A percentile compares a stretch with the other conserved stretches of the same genome.
Evolutionary conservation across 2,113 vertebrate genomes (phyloP).

Genomic region (Bufo bufo): DNA sequence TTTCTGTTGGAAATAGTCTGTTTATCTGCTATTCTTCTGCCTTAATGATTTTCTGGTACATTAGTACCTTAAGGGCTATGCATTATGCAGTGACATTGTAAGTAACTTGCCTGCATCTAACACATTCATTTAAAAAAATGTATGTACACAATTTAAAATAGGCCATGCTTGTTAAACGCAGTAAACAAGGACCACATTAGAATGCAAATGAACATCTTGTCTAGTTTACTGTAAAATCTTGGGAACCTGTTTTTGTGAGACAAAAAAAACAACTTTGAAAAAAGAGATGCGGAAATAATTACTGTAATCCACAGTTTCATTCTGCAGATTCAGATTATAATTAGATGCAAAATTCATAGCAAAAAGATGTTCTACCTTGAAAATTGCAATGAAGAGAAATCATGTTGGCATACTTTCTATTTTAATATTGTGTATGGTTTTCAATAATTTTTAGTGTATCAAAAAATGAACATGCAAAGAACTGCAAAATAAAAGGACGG

Average conservation of each 20-base stretch:
- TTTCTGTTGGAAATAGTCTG: constrained; percentile 45
- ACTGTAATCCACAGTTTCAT: neutral
- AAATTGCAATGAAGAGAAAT: neutral
- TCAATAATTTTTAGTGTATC: neutral
- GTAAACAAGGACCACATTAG: constrained; percentile 19
- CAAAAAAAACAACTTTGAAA: neutral
- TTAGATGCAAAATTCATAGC: neutral
- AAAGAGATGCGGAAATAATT: neutral
- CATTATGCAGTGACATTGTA: constrained; percentile 54
- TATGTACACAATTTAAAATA: constrained; percentile 41
- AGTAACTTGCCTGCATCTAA: constrained; percentile 15
- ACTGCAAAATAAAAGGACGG: neutral
- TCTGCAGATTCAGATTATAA: neutral
- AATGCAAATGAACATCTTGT: constrained; percentile 1
- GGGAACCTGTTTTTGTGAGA: neutral
- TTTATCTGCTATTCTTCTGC: constrained; percentile 47
- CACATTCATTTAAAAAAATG: constrained; percentile 49
- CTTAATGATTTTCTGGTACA: constrained; percentile 56
- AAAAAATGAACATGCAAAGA: neutral
- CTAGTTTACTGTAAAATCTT: neutral
- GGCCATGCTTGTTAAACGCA: constrained; percentile 9
- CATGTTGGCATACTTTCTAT: neutral
- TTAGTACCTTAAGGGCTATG: constrained; percentile 53
- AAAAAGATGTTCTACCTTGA: neutral
- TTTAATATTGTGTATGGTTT: neutral